These are phyloP conservation scores for Onychomys arenicola DNA, from an alignment of 2,797 vertebrate species.

Conservation along the genomic window DNA sequence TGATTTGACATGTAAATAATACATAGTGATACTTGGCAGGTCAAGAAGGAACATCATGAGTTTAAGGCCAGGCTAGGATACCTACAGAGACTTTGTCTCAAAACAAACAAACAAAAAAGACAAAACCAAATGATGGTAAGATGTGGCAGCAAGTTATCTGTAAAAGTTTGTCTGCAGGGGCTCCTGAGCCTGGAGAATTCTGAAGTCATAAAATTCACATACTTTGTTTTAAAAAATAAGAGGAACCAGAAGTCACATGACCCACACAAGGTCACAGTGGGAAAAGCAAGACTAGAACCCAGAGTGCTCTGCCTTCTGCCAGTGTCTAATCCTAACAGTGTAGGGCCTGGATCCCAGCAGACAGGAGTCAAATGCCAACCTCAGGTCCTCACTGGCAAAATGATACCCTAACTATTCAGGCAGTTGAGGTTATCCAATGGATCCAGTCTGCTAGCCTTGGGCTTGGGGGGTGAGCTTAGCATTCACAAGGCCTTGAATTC, in stretches of 20 bases:
- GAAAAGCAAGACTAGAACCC: neutral
- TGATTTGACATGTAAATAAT: neutral
- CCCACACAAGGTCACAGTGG: neutral
- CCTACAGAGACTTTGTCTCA: neutral
- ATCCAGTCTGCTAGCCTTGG: neutral
- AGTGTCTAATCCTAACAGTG: neutral
- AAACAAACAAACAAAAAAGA: neutral
- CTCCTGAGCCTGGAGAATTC: neutral
- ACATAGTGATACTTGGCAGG: neutral
- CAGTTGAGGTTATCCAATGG: neutral
- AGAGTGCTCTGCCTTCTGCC: no score
- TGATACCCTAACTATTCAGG: neutral
- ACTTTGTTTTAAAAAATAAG: neutral
- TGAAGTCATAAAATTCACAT: neutral
- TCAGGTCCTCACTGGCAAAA: neutral
- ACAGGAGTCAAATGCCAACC: neutral
- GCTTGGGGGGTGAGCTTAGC: neutral
- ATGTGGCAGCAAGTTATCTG: neutral
- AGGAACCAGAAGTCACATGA: neutral
- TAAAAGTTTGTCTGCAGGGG: neutral
- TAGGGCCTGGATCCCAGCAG: neutral
- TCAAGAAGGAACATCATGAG: neutral
- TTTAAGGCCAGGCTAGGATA: neutral
- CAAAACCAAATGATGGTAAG: neutral
- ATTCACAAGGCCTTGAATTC: neutral